These are phyloP conservation scores for Leptinotarsa defecta DNA, from an alignment of 1,140 invertebrate species.

Conservation along the genomic window DNA sequence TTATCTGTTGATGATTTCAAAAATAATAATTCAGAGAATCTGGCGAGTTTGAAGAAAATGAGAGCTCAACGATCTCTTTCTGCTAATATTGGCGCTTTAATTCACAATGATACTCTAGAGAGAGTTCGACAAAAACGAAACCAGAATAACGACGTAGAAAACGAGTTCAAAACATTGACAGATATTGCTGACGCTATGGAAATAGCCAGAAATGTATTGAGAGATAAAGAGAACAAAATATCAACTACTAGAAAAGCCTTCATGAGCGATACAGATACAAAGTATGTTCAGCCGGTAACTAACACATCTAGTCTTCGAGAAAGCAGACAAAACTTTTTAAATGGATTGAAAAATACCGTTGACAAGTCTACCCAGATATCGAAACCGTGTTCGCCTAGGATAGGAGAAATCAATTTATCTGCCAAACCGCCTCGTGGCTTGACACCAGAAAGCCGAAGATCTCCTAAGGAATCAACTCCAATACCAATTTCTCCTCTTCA, in stretches of 20 bases:
- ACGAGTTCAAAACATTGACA: conserved; percentile 47
- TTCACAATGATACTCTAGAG: conserved; percentile 64
- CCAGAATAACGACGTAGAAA: conserved; percentile 54
- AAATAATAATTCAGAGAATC: conserved; percentile 43
- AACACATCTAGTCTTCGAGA: conserved; percentile 32
- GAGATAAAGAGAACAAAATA: conserved; percentile 52
- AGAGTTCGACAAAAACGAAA: conserved; percentile 62
- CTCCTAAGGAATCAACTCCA: conserved; percentile 48
- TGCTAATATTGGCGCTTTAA: conserved; percentile 76
- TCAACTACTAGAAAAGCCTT: conserved; percentile 49
- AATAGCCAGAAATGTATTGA: conserved; percentile 52
- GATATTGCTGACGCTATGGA: conserved; percentile 56
- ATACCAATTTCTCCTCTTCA: conserved; percentile 42
- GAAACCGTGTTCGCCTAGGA: conserved; percentile 16
- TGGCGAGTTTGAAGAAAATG: conserved; percentile 65
- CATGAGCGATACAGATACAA: conserved; percentile 51
- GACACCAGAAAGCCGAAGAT: conserved; percentile 41
- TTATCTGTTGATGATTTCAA: conserved; percentile 50
- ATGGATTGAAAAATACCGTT: conserved; percentile 38
- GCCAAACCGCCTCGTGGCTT: conserved; percentile 44
- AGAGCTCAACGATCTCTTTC: conserved; percentile 78
- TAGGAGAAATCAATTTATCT: conserved; percentile 23
- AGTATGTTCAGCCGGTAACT: conserved; percentile 19
- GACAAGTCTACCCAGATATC: conserved; percentile 1
- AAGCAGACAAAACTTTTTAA: conserved; percentile 47